Evolutionary conservation across 2,113 vertebrate genomes (phyloP), one percentile per base, ranked within the genome.

Genomic region (Synchiropus splendidus): DNA sequence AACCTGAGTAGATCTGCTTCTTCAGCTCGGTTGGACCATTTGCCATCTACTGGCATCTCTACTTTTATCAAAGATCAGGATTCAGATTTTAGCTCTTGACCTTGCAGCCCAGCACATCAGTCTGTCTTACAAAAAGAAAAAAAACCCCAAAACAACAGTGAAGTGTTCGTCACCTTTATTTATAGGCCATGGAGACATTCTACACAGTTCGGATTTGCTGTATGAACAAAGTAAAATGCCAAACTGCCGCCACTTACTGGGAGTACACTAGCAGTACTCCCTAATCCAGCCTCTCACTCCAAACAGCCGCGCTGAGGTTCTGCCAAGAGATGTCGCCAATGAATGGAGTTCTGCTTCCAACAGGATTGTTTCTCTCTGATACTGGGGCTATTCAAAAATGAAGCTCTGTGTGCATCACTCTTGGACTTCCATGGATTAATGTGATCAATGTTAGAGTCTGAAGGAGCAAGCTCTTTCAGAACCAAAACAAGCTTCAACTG

Each of bases 81-180:
- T n/a, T n/a, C n/a, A n/a, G n/a, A n/a, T n/a, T n/a, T n/a, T n/a
- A n/a, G n/a, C n/a, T n/a, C n/a, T n/a, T n/a, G n/a, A n/a, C n/a
- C n/a, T n/a, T n/a, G n/a, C n/a, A n/a, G n/a, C n/a, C n/a, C n/a
- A n/a, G n/a, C n/a, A 34, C n/a, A 9, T 2, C 10, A 12, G 11
- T 34, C 32, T 34, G 10, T 34, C 21, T 27, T 27, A 27, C 4
- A 5, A 27, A 27, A 27, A 27, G 4, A 8, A 27, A 27, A 8
- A 27, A 27, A 27, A n/a, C n/a, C n/a, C n/a, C n/a, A n/a, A n/a
- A 5, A 27, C 43, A 39, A 34, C 31, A 35, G 18, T n/a, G 18
- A 11, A 41, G 9, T 2, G 6, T 39, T 30, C 54, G 51, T 62
- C 37, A 6, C 50, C 55, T 73, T 73, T 76, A 64, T 75, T 69